These are phyloP conservation scores for Rotaria sp. DNA, from an alignment of 2,888 invertebrate species.

Conservation along the genomic window DNA sequence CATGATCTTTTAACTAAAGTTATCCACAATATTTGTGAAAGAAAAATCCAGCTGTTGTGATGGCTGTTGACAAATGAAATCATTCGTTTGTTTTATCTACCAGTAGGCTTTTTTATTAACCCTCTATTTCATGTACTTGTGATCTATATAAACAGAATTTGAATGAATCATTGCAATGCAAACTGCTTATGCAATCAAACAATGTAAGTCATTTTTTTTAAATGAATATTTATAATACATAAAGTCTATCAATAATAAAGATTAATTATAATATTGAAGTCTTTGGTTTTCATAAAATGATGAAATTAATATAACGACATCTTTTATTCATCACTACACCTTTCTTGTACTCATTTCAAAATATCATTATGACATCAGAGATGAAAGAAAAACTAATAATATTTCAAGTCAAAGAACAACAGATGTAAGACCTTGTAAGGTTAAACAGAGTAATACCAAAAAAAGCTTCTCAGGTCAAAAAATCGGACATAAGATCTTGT, in stretches of 20 bases:
- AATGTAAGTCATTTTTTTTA: too few relatives aligned
- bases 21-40: not conserved
- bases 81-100: slow-evolving; percentile 47
- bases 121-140: not conserved
- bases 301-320: not conserved
- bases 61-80: slow-evolving; percentile 31
- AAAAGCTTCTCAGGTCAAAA: too few relatives aligned
- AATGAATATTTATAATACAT: too few relatives aligned
- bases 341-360: not conserved
- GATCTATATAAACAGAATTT: not conserved
- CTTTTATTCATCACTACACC: not conserved
- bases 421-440: too few relatives aligned
- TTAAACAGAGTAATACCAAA: too few relatives aligned
- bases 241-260: not conserved
- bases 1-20: slow-evolving; percentile 60
- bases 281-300: not conserved
- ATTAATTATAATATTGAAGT: not conserved
- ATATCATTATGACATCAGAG: not conserved
- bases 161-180: not conserved
- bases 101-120: not conserved
- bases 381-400: too few relatives aligned
- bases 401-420: too few relatives aligned
- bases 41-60: not conserved
- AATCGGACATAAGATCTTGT: too few relatives aligned
- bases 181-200: too few relatives aligned